Evolutionary conservation across 2,888 invertebrate species (phyloP).

Genomic region (Lasioglossum morio): DNA sequence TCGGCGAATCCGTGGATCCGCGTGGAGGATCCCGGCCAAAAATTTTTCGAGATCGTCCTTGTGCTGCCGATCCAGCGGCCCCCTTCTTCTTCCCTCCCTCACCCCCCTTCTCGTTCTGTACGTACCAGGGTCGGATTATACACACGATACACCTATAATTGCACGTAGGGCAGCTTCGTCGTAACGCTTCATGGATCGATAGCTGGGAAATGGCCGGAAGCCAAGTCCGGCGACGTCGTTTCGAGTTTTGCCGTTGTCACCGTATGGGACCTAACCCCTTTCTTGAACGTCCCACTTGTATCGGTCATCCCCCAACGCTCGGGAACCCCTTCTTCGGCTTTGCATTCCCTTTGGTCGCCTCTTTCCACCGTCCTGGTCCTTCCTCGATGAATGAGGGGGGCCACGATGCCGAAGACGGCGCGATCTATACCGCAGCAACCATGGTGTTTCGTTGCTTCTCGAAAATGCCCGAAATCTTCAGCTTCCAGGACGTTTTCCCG

Average conservation of each 20-base stretch:
- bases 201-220: conserved; percentile 83
- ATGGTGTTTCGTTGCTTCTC: neutral
- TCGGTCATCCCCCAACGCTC: conserved; percentile 55
- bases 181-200: conserved; percentile 83
- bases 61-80: conserved; percentile 38
- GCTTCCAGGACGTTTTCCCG: neutral
- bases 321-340: conserved; percentile 13
- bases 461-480: neutral
- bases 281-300: conserved; percentile 80
- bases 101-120: conserved; percentile 26
- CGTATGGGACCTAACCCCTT: conserved; percentile 79
- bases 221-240: conserved; percentile 83
- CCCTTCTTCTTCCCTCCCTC: conserved; percentile 3
- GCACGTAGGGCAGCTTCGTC: conserved; percentile 79
- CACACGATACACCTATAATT: conserved; percentile 82
- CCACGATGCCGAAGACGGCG: neutral
- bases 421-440: neutral
- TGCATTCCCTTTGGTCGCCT: conserved; percentile 9
- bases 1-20: conserved; percentile 44
- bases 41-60: conserved; percentile 63
- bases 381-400: conserved; percentile 2
- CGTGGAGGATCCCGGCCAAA: conserved; percentile 41
- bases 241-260: conserved; percentile 83
- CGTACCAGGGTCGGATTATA: conserved; percentile 62
- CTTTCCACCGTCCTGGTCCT: neutral